Base-by-base conservation (phyloP, 1,140 invertebrate species). In the Drosophila busckii region DNA sequence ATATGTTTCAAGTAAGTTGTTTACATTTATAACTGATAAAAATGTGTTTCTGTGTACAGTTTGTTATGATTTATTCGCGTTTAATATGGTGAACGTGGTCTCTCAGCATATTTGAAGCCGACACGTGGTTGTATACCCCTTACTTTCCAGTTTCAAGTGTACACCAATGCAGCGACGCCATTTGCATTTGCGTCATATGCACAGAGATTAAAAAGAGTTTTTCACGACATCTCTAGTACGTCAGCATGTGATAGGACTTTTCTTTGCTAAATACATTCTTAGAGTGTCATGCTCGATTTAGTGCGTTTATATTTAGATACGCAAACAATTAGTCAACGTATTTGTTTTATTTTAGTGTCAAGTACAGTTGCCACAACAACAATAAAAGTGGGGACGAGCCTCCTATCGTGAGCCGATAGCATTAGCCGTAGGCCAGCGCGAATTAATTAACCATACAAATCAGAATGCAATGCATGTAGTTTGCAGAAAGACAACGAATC, bases 231-330 rank as follows among this genome's bases (percentile, higher is more conserved):
- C n/a, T n/a, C n/a, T n/a, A n/a, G n/a, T 62, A 55, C 59, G 59
- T 62, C 53, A 56, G 53, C 31, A 41, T 23, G 23, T 26, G 45
- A 40, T 34, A 9, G 35, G n/a, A 19, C 16, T 41, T 54, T 60
- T 15, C 26, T 40, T 48, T 42, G 28, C 28, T 23, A 53, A 28
- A 13, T 6, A 13, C 19, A 20, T 32, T 16, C 52, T 59, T 38
- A 46, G 41, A 32, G 13, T 20, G 10, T 40, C 15, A 35, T 19
- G 52, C 49, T 64, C n/a, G 45, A 41, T 58, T 64, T 38, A 40
- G 73, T 68, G 80, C 68, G 65, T 73, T 78, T 78, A 78, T 68
- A 68, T 68, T 73, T 78, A 78, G 73, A 53, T 22, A 52, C 53
- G 37, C 50, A 73, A 68, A 62, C 38, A 52, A 73, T 78, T 73